Percentiles rank a stretch among this genome's conserved stretches.
phyloP scores from a whole-genome alignment of 2,888 invertebrate genomes.

The Alloplasta piceator region DNA sequence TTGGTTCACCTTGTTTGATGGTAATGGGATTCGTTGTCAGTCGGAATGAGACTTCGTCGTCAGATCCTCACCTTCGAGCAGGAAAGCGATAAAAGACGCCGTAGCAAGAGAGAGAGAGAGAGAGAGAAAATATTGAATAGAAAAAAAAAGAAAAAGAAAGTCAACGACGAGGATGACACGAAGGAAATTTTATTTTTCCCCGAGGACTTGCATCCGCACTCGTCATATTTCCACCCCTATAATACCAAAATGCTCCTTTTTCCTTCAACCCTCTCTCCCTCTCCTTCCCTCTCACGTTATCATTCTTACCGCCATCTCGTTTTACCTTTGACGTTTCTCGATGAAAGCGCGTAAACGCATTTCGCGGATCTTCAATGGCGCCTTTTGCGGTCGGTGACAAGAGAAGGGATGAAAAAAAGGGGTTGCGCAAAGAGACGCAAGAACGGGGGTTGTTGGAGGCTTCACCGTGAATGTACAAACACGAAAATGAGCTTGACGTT shows the following conservation, averaged over 20 bases:
- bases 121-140: background rate
- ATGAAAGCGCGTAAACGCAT: slow-evolving; percentile 40
- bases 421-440: background rate
- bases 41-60: slow-evolving; percentile 73
- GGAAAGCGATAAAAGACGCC: slow-evolving; percentile 14
- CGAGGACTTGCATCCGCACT: slow-evolving; percentile 44
- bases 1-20: slow-evolving; percentile 72
- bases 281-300: slow-evolving; percentile 3
- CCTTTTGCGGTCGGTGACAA: background rate
- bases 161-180: slow-evolving; percentile 57
- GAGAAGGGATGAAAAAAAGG: background rate
- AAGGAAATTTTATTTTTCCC: slow-evolving; percentile 24
- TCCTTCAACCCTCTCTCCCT: slow-evolving; percentile 1
- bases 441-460: background rate
- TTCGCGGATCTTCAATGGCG: background rate
- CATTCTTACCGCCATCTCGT: slow-evolving; percentile 34
- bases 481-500: background rate
- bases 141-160: slow-evolving; percentile 17
- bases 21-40: slow-evolving; percentile 77
- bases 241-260: too few species aligned
- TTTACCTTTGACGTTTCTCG: slow-evolving; percentile 54
- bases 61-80: slow-evolving; percentile 62
- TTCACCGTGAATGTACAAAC: background rate
- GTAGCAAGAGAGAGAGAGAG: slow-evolving; percentile 14
- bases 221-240: slow-evolving; percentile 36